Conservation (phyloP, 2,797 vertebrate species). For the Gallinago nigripennis region DNA sequence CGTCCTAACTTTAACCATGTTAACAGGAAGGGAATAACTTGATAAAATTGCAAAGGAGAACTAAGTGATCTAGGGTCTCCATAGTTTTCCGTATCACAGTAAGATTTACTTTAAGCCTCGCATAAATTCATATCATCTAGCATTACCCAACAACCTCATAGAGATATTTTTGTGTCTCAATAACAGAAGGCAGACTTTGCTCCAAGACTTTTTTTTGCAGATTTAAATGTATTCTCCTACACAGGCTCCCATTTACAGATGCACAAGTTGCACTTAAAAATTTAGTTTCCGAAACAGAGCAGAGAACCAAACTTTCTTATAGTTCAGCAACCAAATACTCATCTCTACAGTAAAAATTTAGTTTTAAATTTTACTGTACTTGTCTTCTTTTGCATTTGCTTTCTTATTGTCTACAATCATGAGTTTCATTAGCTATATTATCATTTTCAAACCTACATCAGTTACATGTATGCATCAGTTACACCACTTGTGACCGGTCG, state of each 20-base stretch:
- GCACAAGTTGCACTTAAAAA: background rate
- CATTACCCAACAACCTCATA: background rate
- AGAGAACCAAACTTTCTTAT: background rate
- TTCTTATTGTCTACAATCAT: background rate
- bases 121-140: background rate
- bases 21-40: background rate
- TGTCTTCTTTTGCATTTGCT: background rate
- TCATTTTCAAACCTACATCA: background rate
- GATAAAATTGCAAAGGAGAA: background rate
- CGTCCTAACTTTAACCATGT: background rate
- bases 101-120: background rate
- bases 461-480: background rate
- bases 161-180: background rate
- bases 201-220: background rate
- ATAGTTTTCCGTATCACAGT: background rate
- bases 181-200: background rate
- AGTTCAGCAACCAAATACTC: background rate
- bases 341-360: background rate
- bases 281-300: background rate
- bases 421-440: background rate
- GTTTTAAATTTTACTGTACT: background rate
- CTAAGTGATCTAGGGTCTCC: background rate
- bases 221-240: background rate
- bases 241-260: background rate
- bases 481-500: background rate